phyloP scores from a whole-genome alignment of 2,888 invertebrate species.

The Athrips mouffetella region DNA sequence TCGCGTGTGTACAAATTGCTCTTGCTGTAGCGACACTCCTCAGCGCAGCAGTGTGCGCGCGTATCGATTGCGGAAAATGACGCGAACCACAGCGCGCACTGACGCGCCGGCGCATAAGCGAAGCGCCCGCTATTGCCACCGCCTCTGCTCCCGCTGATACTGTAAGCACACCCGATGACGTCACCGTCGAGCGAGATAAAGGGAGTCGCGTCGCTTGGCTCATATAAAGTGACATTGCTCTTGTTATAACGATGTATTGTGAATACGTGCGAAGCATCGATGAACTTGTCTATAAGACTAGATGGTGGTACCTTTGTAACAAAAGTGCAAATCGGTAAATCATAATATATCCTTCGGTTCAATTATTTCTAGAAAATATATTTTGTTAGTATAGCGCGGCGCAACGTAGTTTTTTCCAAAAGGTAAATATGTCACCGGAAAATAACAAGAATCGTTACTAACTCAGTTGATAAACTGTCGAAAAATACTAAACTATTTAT shows the following conservation, averaged over 20 bases:
- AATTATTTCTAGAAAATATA: too few relatives aligned
- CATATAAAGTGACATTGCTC: conserved; percentile 54
- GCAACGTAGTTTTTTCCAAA: too few relatives aligned
- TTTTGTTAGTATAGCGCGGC: too few relatives aligned
- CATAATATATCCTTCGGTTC: too few relatives aligned
- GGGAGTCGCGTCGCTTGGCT: conserved; percentile 79
- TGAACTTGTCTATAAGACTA: not conserved
- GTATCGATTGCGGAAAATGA: conserved; percentile 75
- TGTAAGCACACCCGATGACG: conserved; percentile 45
- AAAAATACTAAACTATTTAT: too few relatives aligned
- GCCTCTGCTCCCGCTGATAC: conserved; percentile 40
- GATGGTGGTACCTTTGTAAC: too few relatives aligned
- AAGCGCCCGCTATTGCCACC: conserved; percentile 40
- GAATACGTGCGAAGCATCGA: conserved; percentile 6
- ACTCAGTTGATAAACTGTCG: too few relatives aligned
- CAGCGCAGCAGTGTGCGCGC: conserved; percentile 72
- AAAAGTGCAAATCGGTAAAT: too few relatives aligned
- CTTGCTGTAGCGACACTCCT: conserved; percentile 70
- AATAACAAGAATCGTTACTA: too few relatives aligned
- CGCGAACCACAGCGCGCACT: conserved; percentile 63
- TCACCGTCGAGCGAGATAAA: conserved; percentile 57
- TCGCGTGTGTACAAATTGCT: conserved; percentile 71
- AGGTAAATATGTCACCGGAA: too few relatives aligned
- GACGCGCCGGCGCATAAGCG: conserved; percentile 57
- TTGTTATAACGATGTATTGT: not conserved